Evolutionary conservation across 2,113 vertebrate species (phyloP).

Genomic region (Bothrops jararaca): DNA sequence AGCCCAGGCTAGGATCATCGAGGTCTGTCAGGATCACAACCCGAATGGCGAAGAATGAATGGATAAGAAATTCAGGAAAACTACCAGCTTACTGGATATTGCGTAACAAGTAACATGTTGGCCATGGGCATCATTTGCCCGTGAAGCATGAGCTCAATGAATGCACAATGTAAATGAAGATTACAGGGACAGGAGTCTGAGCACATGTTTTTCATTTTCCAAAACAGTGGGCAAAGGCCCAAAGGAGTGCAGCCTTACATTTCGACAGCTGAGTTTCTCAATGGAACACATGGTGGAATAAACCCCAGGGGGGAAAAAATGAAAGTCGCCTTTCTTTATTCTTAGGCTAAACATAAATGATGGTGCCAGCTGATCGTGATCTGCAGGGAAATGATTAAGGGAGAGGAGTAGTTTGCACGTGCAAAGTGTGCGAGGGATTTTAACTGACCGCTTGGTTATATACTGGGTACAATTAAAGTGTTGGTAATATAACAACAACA

Average conservation of each 20-base stretch:
- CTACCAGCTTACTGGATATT: not conserved
- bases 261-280: slow-evolving; percentile 39
- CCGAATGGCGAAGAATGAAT: not conserved
- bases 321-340: slow-evolving; percentile 7
- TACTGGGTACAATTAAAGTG: not conserved
- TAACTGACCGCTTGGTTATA: not conserved
- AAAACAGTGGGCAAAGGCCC: slow-evolving; percentile 27
- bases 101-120: slow-evolving; percentile 11
- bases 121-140: not conserved
- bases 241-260: slow-evolving; percentile 32
- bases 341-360: slow-evolving; percentile 15
- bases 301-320: not conserved
- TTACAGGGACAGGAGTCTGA: slow-evolving; percentile 3
- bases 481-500: not conserved
- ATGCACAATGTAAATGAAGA: slow-evolving; percentile 24
- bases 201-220: slow-evolving; percentile 47
- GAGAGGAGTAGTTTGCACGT: not conserved
- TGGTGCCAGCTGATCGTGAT: not conserved
- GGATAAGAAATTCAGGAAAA: slow-evolving; percentile 23
- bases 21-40: not conserved
- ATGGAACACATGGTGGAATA: slow-evolving; percentile 28
- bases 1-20: not conserved
- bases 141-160: slow-evolving; percentile 23
- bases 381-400: not conserved
- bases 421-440: not conserved